phyloP scores from a whole-genome alignment of 2,113 vertebrate species.

The Menura novaehollandiae region DNA sequence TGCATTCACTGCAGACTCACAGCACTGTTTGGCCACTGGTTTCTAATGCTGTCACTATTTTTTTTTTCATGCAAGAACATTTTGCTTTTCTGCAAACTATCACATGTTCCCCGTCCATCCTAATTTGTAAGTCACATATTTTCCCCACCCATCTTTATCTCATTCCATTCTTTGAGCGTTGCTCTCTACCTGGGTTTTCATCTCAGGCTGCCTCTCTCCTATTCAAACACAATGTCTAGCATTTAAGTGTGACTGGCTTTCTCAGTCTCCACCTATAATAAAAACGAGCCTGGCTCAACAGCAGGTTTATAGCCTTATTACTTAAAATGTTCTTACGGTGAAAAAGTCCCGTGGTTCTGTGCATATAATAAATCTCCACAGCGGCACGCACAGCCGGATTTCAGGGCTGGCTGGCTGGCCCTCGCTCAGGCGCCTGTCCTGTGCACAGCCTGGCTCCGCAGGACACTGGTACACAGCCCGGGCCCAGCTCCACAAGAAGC shows the following conservation, averaged over 20 bases:
- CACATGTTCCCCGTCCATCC: neutral
- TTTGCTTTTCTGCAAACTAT: neutral
- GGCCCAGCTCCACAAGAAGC: neutral
- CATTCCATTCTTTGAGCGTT: neutral
- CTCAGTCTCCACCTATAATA: neutral
- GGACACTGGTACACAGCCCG: neutral
- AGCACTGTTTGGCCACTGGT: neutral
- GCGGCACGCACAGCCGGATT: fast-evolving
- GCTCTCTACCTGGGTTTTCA: neutral
- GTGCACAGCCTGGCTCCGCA: neutral
- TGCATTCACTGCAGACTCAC: neutral
- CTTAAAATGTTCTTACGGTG: neutral
- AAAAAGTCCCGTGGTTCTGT: neutral
- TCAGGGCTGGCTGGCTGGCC: neutral
- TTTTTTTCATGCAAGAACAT: neutral
- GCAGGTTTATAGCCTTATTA: neutral
- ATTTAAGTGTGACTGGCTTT: neutral
- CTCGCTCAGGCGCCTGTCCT: fast-evolving
- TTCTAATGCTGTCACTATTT: neutral
- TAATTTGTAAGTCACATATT: neutral
- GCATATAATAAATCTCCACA: fast-evolving
- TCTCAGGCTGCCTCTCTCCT: neutral
- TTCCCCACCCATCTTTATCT: neutral
- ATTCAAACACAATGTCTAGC: neutral
- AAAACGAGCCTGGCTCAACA: neutral